A percentile compares a stretch with the other conserved stretches of the same genome.
These are phyloP conservation scores for Sphaerophoria taeniata DNA, from an alignment of 2,888 invertebrate genomes.

Conservation along the genomic window DNA sequence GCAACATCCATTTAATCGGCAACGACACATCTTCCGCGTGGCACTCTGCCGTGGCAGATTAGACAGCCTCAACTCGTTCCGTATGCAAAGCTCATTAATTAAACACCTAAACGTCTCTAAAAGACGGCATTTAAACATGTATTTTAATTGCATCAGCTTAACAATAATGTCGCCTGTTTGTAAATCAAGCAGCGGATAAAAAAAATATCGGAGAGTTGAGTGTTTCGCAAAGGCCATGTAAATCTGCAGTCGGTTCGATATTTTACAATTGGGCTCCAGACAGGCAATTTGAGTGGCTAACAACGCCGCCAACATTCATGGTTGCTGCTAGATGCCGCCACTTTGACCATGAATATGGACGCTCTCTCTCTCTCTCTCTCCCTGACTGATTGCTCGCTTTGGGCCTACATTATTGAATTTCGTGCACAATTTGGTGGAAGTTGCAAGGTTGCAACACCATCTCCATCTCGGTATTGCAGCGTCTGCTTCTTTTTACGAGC, in stretches of 20 bases:
- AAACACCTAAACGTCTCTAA: constrained; percentile 69
- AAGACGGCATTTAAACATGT: constrained; percentile 69
- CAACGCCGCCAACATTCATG: constrained; percentile 53
- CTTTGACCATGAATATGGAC: not conserved
- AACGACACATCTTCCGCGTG: not conserved
- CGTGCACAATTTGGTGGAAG: constrained; percentile 61
- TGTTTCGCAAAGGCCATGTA: constrained; percentile 54
- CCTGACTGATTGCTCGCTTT: constrained; percentile 61
- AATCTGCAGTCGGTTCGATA: constrained; percentile 63
- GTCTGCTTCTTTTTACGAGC: constrained; percentile 26
- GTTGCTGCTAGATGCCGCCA: not conserved
- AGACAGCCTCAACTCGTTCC: constrained; percentile 13
- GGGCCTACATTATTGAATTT: constrained; percentile 70
- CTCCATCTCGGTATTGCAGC: constrained; percentile 17
- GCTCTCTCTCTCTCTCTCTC: not conserved
- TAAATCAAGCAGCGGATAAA: too few species aligned
- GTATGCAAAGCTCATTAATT: constrained; percentile 59
- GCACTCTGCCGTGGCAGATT: constrained; percentile 62
- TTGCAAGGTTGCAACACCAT: constrained; percentile 67
- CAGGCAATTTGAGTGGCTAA: constrained; percentile 36
- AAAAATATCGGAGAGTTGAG: not conserved
- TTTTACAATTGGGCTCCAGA: constrained; percentile 59
- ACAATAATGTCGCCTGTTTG: too few species aligned
- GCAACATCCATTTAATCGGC: constrained; percentile 27
- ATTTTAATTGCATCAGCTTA: too few species aligned